Evolutionary conservation across 1,140 invertebrate genomes (phyloP), one percentile per base, ranked within the genome.

Genomic region (Drosophila ogumai): DNA sequence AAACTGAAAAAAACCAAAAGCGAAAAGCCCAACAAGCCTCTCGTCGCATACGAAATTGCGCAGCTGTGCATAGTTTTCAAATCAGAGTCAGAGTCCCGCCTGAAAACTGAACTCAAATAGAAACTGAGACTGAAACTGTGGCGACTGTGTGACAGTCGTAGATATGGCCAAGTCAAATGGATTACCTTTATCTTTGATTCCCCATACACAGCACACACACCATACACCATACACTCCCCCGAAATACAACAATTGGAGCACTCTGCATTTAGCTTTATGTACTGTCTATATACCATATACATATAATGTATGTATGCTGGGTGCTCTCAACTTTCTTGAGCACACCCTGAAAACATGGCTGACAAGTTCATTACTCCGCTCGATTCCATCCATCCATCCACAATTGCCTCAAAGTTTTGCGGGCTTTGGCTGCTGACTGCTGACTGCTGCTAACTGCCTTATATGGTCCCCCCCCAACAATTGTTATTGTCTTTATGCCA

Each of bases 141-240:
- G 46, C 47, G 61, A 47, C 54, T 76, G 40, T 75, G 84, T 88
- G 82, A 84, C 82, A 87, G 82, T 87, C 56, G 75, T 49, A 88
- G 85, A 90, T 88, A 90, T 90, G 65, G 86, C 67, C 76, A 88
- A 90, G 77, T 88, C 85, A 88, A 88, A 88, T 90, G 85, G 84
- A 88, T 90, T 90, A 88, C 86, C 80, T 79, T 81, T 77, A 77
- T 73, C 69, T 73, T 72, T 47, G 69, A 73, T 73, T 59, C 68
- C 43, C 68, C 52, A 25, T 40, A 32, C 31, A 50, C 2, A 31
- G 25, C 47, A 31, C 25, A 17, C 43, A 44, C 12, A 17, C 10
- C 50, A 25, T 55, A 44, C 12, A 17, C 10, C 50, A 25, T 55
- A 54, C 47, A 36, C 25, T 74, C 59, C 41, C 49, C 59, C 41